These are phyloP conservation scores for Acrossocheilus wenchowensis DNA, from an alignment of 2,797 vertebrate genomes.

Conservation along the genomic window DNA sequence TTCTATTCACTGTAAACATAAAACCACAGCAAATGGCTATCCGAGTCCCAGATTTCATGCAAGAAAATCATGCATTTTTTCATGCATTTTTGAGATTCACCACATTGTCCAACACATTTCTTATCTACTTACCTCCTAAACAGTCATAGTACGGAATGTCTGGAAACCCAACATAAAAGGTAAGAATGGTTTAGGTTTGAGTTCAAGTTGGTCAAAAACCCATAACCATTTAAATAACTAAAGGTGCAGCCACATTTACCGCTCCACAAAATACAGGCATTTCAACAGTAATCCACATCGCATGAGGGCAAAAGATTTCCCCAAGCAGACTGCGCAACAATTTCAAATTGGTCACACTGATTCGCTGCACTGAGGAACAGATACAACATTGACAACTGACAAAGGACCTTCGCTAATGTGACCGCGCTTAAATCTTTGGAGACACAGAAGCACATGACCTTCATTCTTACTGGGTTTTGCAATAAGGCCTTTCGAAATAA, in stretches of 20 bases:
- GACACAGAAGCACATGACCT: not conserved
- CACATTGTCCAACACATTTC: conserved; percentile 22
- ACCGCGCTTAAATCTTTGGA: not conserved
- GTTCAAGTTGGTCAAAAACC: not conserved
- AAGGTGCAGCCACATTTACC: not conserved
- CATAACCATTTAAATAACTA: not conserved
- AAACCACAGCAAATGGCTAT: conserved; percentile 12
- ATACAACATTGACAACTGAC: not conserved
- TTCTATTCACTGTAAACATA: not conserved
- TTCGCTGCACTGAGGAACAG: not conserved
- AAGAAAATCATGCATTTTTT: conserved; percentile 29
- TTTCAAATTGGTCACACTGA: not conserved
- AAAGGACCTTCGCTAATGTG: not conserved
- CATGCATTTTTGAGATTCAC: conserved; percentile 61
- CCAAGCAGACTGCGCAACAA: not conserved
- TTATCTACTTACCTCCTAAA: conserved; percentile 80
- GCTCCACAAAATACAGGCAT: not conserved
- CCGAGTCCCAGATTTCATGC: conserved; percentile 25
- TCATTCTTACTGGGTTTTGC: not conserved
- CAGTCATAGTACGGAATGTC: conserved; percentile 82
- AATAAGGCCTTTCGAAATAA: not conserved
- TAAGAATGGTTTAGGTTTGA: conserved; percentile 57
- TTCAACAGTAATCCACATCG: not conserved
- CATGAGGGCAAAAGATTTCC: not conserved
- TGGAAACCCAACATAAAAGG: conserved; percentile 77